Base-by-base conservation (phyloP, 2,797 vertebrate species). In the Acrocephalus scirpaceus region DNA sequence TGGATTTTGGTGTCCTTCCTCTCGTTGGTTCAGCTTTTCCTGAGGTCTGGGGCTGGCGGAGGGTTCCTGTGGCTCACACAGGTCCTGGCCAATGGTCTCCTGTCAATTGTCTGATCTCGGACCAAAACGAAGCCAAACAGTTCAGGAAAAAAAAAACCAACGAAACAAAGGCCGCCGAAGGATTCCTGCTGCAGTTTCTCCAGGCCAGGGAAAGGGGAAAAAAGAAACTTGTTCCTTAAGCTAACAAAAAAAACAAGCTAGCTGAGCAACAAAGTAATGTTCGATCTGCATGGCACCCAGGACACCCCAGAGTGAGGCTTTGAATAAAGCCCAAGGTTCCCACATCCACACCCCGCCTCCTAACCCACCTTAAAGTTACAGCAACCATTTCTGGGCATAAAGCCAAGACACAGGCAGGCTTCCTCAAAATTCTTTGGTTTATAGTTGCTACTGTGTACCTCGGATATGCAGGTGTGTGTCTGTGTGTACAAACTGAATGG, bases 261-360 rank as follows among this genome's bases (percentile, higher is more conserved):
- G 30, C 36, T 42, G 42, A 62, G 48, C 47, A 76, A 60, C 34
- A 9, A 32, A 60, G 22, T 21, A 26, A 25, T 9, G 7, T 13
- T 23, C 0, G 0, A 11, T 8, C 16, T 11, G 5, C 16, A 5
- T 3, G 3, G 7, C 69, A 44, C 13, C 13, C 30, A 42, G 29
- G 36, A 11, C 5, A 2, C 21, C 9, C 21, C 7, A 1, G 34
- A 62, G 30, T 5, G 18, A 42, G 18, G 18, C 23, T n/a, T 51
- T n/a, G 18, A 42, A n/a, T 25, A 27, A 62, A 62, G 29, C 36
- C 45, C 9, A 25, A 2, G 5, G 29, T 16, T 10, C 27, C 11
- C 14, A 16, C 23, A 36, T 19, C 40, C 16, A 15, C 32, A 66
- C 44, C 9, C 16, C 0, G 4, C 23, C 13, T 16, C 23, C 38